Conservation (phyloP, 2,888 invertebrate genomes). For the Parnassius mnemosyne region DNA sequence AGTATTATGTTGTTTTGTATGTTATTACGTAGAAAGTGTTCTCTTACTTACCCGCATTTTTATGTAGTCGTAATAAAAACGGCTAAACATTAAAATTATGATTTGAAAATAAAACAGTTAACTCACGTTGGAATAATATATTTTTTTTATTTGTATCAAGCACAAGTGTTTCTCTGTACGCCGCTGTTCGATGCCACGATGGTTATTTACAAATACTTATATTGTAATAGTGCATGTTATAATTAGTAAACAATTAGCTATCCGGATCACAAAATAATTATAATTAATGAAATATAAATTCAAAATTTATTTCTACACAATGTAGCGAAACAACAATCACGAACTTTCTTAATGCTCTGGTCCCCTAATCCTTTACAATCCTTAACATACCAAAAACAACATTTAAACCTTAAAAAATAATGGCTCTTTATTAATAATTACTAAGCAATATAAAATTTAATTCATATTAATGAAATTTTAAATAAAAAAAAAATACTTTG, state of each 20-base stretch:
- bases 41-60: too few relatives aligned
- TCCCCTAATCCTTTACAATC: constrained; percentile 50
- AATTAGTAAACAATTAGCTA: constrained; percentile 61
- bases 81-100: too few relatives aligned
- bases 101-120: constrained; percentile 46
- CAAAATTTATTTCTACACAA: constrained; percentile 38
- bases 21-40: too few relatives aligned
- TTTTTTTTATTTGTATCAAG: constrained; percentile 61
- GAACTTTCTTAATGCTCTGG: constrained; percentile 51
- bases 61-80: too few relatives aligned
- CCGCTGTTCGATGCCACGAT: constrained; percentile 30
- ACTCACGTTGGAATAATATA: constrained; percentile 62
- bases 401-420: constrained; percentile 14
- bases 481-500: too few relatives aligned
- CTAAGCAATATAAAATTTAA: constrained; percentile 11
- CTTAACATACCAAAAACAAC: constrained; percentile 44
- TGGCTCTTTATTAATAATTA: constrained; percentile 1
- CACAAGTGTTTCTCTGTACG: constrained; percentile 64
- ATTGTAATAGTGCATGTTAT: constrained; percentile 51
- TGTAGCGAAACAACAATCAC: constrained; percentile 47
- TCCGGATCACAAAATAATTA: constrained; percentile 62
- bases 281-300: constrained; percentile 32
- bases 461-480: constrained; percentile 14
- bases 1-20: constrained; percentile 17
- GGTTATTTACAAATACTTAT: constrained; percentile 52